A percentile compares a stretch with the other conserved stretches of the same genome.
Evolutionary conservation across 2,113 vertebrate species (phyloP).

Genomic region (Raphicerus campestris): DNA sequence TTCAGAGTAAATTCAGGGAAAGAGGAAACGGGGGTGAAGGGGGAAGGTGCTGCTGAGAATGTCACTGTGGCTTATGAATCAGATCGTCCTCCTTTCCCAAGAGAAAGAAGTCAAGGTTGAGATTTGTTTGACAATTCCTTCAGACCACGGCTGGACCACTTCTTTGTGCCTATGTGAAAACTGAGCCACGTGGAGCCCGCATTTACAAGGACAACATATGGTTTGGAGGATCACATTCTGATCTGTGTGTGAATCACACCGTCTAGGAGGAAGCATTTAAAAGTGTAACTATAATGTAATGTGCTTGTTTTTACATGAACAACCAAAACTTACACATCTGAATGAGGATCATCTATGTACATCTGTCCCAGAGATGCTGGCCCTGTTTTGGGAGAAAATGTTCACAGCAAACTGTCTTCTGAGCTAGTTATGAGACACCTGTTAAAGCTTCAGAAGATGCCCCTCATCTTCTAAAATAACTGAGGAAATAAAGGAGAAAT

Average conservation of each 20-base stretch:
- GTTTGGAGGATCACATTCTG: not conserved
- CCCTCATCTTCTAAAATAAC: not conserved
- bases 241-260: constrained; percentile 1
- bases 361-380: not conserved
- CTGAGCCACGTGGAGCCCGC: not conserved
- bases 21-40: not conserved
- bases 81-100: not conserved
- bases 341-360: not conserved
- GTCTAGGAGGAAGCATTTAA: not conserved
- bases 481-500: not conserved
- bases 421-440: not conserved
- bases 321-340: not conserved
- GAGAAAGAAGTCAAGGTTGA: not conserved
- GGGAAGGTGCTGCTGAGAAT: not conserved
- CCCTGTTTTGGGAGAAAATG: not conserved
- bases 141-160: not conserved
- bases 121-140: not conserved
- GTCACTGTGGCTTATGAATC: not conserved
- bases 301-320: constrained; percentile 31
- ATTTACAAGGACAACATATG: not conserved
- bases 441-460: not conserved
- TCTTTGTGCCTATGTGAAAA: not conserved
- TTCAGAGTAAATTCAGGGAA: not conserved
- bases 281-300: constrained; percentile 25
- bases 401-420: not conserved